Percentiles rank a stretch among this genome's conserved stretches.
Conservation (phyloP, 2,888 invertebrate species). For the Hesperia comma region DNA sequence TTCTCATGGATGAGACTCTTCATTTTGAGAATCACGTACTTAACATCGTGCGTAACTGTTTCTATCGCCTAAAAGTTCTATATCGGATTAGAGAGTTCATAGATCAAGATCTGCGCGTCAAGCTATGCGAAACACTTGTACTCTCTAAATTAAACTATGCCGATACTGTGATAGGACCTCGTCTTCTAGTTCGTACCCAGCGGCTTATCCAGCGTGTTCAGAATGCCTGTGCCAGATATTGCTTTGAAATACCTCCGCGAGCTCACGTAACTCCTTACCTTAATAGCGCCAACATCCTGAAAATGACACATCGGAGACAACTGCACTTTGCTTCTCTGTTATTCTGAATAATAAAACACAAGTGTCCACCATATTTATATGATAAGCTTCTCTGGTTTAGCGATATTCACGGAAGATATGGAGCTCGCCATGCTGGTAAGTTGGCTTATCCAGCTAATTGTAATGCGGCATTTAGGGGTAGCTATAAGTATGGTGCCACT, state of each 20-base stretch:
- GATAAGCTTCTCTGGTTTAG: not conserved
- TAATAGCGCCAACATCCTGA: not conserved
- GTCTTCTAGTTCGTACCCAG: not conserved
- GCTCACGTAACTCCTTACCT: not conserved
- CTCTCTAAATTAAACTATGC: not conserved
- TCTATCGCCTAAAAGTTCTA: constrained; percentile 1
- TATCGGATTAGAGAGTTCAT: not conserved
- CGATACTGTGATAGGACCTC: not conserved
- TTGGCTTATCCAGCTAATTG: constrained; percentile 6
- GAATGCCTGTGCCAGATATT: not conserved
- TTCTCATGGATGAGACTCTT: not conserved
- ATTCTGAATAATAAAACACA: constrained; percentile 4
- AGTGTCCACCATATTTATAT: not conserved
- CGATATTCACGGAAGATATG: not conserved
- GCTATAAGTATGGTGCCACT: not conserved
- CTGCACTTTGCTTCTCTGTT: constrained; percentile 2
- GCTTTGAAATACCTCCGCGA: not conserved
- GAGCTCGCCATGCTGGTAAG: not conserved
- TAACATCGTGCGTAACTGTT: constrained; percentile 3
- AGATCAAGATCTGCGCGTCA: not conserved
- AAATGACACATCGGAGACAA: not conserved
- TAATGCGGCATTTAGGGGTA: constrained; percentile 20
- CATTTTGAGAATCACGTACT: constrained; percentile 7
- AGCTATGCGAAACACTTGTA: not conserved
- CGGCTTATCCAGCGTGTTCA: constrained; percentile 2